These are phyloP conservation scores for Chirona hameri DNA, from an alignment of 2,888 invertebrate species.

Conservation along the genomic window DNA sequence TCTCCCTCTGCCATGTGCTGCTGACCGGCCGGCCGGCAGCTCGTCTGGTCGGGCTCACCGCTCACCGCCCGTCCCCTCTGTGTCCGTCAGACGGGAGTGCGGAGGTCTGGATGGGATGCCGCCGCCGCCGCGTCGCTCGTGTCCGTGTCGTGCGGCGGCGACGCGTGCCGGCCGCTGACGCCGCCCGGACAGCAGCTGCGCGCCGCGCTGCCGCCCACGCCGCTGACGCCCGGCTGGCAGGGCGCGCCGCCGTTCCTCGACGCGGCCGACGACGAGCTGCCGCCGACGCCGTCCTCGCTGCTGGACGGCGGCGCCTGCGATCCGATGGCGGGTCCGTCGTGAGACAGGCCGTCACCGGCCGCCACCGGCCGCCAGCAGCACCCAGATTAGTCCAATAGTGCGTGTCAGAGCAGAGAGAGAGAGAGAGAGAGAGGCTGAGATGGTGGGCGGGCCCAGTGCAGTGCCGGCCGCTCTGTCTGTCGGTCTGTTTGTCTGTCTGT, in stretches of 20 bases:
- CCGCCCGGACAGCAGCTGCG: slow-evolving; percentile 3
- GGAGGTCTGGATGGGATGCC: neutral
- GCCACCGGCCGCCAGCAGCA: neutral
- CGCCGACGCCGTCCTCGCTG: slow-evolving; percentile 14
- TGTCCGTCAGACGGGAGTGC: neutral
- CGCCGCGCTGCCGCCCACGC: slow-evolving; percentile 24
- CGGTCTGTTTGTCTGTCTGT: neutral
- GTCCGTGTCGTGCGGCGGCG: neutral
- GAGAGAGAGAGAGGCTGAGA: too few species aligned
- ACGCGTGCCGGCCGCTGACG: neutral
- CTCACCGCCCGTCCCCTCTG: slow-evolving; percentile 1
- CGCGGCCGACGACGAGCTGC: neutral
- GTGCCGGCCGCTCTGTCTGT: too few species aligned
- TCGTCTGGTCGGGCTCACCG: too few species aligned
- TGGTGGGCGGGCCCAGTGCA: too few species aligned
- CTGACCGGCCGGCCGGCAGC: too few species aligned
- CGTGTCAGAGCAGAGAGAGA: neutral
- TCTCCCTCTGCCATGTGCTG: too few species aligned
- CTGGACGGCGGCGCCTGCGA: slow-evolving; percentile 12
- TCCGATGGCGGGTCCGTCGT: slow-evolving; percentile 1
- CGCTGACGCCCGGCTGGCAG: slow-evolving; percentile 25
- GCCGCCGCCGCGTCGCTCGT: neutral
- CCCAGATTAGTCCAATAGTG: slow-evolving; percentile 10
- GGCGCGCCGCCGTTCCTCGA: neutral
- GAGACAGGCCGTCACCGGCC: neutral